phyloP scores from a whole-genome alignment of 2,797 vertebrate species.

The Ficedula albicollis region DNA sequence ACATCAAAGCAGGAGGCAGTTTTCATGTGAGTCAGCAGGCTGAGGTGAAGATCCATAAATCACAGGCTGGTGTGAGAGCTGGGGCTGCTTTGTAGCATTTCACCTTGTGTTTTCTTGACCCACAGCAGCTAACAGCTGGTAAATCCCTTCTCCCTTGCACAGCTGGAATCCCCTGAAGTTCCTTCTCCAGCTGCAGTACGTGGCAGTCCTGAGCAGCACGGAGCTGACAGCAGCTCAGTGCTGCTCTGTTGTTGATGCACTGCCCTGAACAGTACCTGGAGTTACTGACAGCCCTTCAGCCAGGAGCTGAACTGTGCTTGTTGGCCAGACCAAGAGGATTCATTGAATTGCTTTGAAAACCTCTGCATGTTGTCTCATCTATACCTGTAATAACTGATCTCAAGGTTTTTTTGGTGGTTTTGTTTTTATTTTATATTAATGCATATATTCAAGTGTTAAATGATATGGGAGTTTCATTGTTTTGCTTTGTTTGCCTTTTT shows the following conservation, averaged over 20 bases:
- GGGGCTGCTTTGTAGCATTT: neutral
- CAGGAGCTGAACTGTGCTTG: neutral
- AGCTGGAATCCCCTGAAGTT: neutral
- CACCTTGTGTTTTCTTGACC: neutral
- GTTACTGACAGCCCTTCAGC: neutral
- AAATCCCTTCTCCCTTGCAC: neutral
- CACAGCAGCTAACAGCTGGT: neutral
- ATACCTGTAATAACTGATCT: neutral
- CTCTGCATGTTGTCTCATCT: neutral
- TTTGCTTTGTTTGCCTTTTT: neutral
- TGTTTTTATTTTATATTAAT: neutral
- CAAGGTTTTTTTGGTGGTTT: neutral
- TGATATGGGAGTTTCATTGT: accelerated
- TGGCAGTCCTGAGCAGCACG: neutral
- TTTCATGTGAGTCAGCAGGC: neutral
- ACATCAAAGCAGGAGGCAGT: neutral
- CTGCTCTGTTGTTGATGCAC: neutral
- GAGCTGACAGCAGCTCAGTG: neutral
- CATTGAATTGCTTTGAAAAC: neutral
- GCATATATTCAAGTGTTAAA: neutral
- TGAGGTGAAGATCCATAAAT: neutral
- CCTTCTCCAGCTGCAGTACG: neutral
- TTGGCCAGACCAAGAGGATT: neutral
- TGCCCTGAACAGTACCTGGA: neutral
- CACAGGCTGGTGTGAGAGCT: neutral